A percentile compares a stretch with the other conserved stretches of the same genome.
Conservation (phyloP, 92 coral and sea anemone species). For the Scolanthus callimorphus region DNA sequence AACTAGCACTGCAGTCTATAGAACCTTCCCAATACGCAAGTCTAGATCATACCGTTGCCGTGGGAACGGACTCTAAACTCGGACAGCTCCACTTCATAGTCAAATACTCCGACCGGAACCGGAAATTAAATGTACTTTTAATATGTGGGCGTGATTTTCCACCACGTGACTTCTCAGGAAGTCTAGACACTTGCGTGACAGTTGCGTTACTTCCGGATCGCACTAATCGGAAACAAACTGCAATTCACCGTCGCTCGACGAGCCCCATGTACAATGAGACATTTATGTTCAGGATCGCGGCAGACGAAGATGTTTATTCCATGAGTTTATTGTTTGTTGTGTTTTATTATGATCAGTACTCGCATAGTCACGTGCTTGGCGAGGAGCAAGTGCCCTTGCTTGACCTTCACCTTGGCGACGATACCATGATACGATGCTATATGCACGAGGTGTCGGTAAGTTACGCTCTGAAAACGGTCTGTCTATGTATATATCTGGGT, state of each 20-base stretch:
- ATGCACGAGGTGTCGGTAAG: constrained; percentile 56
- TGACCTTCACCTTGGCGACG: constrained; percentile 65
- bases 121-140: constrained; percentile 54
- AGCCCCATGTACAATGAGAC: constrained; percentile 78
- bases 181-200: constrained; percentile 86
- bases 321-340: constrained; percentile 57
- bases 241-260: constrained; percentile 74
- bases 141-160: constrained; percentile 78
- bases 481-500: too few species aligned
- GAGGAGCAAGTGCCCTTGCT: constrained; percentile 77
- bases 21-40: constrained; percentile 58
- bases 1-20: constrained; percentile 43
- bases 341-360: constrained; percentile 68
- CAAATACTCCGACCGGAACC: constrained; percentile 61
- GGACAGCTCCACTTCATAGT: constrained; percentile 61
- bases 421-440: constrained; percentile 67
- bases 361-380: constrained; percentile 81
- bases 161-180: constrained; percentile 80
- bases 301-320: constrained; percentile 68
- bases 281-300: constrained; percentile 58
- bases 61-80: constrained; percentile 49
- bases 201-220: constrained; percentile 82
- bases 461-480: too few species aligned
- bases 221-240: constrained; percentile 72
- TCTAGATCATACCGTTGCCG: constrained; percentile 39